Base-by-base conservation (phyloP, 2,888 invertebrate species). In the Sesia bembeciformis region DNA sequence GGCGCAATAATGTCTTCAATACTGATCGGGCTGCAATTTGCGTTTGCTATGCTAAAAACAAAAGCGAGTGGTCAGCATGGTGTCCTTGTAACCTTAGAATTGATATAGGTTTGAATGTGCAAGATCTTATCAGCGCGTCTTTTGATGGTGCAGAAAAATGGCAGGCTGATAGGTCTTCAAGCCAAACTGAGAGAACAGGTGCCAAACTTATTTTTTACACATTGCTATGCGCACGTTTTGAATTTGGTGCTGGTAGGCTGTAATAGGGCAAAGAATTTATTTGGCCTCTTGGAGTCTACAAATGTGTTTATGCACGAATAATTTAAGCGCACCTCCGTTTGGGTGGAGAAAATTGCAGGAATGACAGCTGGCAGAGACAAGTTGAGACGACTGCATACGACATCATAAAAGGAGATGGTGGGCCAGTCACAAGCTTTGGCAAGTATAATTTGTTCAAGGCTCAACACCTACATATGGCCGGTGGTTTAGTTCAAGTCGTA, bases 311-410 rank as follows among this genome's bases (percentile, higher is more conserved):
- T 52, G 40, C 52, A 40, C 23, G 52, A 52, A 52, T 41, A 3
- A 52, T 52, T 52, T 52, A 52, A 52, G 41, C 52, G 43, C 52
- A 3, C 41, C 40, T 52, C 41, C 40, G 5, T 52, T 40, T 52
- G 41, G 52, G 52, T 52, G 41, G 52, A 52, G 7, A 52, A 52
- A 52, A 52, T 40, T 52, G 40, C 41, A 23, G 52, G 46, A 53
- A 38, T 53, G 46, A 53, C 46, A 53, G 46, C 46, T 46, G 53
- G 46, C 8, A 43, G 46, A 53, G 53, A 53, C 46, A 53, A 52
- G 40, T 52, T 52, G 52, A 52, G 52, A 52, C 52, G 43, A 53
- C 39, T 53, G 39, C 46, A 43, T 46, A 52, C n/a, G n/a, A 52
- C 40, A 52, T 52, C 52, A 3, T 3, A 52, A 52, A 52, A 52